Evolutionary conservation across 2,888 invertebrate genomes (phyloP).

Genomic region (Odontocerum albicorne): DNA sequence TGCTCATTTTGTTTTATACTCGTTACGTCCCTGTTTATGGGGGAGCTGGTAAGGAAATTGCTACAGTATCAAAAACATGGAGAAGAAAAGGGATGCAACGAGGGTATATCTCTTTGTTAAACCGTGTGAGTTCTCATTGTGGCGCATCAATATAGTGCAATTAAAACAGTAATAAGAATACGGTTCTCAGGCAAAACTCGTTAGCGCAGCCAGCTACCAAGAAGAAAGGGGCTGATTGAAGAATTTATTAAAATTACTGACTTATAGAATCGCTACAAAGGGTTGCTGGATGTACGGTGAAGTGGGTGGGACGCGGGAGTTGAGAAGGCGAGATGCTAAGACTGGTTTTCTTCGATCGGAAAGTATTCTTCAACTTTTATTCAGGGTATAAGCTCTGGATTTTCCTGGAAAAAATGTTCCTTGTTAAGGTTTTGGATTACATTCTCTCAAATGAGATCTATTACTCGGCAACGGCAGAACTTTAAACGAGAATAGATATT

Average conservation of each 20-base stretch:
- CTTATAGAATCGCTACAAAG: conserved; percentile 29
- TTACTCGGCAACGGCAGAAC: too few species aligned
- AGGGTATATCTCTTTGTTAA: background rate
- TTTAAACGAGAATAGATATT: too few species aligned
- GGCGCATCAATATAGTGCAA: conserved; percentile 37
- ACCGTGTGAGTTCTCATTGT: conserved; percentile 31
- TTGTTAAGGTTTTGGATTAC: too few species aligned
- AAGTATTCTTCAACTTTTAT: background rate
- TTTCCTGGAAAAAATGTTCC: too few species aligned
- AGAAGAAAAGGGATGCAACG: conserved; percentile 6
- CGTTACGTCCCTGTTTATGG: too few species aligned
- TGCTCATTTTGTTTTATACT: too few species aligned
- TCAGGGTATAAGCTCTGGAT: too few species aligned
- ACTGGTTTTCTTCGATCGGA: background rate
- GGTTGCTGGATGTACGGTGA: conserved; percentile 10
- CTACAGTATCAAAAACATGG: background rate
- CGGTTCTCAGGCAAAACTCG: conserved; percentile 34
- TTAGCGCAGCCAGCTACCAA: conserved; percentile 30
- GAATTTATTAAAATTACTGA: conserved; percentile 36
- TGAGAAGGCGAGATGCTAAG: background rate
- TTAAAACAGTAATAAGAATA: conserved; percentile 38
- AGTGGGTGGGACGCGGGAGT: background rate
- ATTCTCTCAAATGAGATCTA: too few species aligned
- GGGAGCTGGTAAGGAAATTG: too few species aligned
- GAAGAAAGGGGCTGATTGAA: conserved; percentile 34